phyloP scores from a whole-genome alignment of 2,888 invertebrate species.

The Eupithecia subfuscata region DNA sequence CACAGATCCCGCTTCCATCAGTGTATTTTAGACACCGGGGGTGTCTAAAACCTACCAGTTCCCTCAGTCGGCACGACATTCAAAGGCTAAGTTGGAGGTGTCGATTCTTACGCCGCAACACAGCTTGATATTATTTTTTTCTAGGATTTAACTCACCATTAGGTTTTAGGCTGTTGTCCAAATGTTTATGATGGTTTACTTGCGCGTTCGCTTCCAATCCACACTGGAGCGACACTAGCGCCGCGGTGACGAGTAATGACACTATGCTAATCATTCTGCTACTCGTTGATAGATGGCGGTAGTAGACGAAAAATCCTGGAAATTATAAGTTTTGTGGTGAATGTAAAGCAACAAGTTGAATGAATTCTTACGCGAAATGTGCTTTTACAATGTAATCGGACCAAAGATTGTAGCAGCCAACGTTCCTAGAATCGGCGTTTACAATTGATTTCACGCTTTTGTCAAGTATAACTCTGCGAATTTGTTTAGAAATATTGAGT shows the following conservation, averaged over 20 bases:
- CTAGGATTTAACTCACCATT: conserved; percentile 56
- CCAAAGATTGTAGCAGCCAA: not conserved
- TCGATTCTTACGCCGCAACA: not conserved
- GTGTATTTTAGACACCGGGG: no score
- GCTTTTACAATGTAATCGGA: not conserved
- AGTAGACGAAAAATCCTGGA: conserved; percentile 36
- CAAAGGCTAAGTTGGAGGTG: not conserved
- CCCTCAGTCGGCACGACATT: no score
- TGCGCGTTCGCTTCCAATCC: conserved; percentile 59
- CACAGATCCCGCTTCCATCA: no score
- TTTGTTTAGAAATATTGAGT: no score
- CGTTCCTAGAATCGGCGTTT: not conserved
- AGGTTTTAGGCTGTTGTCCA: conserved; percentile 66
- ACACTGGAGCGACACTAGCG: conserved; percentile 69
- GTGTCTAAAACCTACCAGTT: no score
- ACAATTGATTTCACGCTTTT: not conserved
- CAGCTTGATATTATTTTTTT: not conserved
- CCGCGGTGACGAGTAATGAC: conserved; percentile 69
- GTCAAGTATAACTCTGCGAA: no score
- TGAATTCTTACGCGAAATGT: not conserved
- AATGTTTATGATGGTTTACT: conserved; percentile 52
- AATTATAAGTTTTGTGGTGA: conserved; percentile 5
- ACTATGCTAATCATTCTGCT: conserved; percentile 66
- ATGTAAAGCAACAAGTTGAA: not conserved
- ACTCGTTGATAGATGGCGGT: conserved; percentile 63